phyloP scores from a whole-genome alignment of 1,140 invertebrate species.

The Leptoteleia sp. region DNA sequence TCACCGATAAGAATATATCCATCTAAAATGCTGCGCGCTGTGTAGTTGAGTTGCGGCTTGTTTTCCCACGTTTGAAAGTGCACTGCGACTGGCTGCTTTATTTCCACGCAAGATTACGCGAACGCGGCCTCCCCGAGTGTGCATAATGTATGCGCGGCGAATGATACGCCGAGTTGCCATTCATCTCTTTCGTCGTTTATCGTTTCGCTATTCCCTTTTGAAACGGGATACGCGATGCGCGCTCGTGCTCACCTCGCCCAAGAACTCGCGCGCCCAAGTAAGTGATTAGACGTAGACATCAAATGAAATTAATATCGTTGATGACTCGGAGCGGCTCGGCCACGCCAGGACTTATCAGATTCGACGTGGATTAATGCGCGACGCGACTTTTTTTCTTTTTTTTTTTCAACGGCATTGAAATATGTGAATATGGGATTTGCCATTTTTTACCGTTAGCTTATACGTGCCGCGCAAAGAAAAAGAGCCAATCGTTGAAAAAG shows the following conservation, averaged over 20 bases:
- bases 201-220: constrained; percentile 41
- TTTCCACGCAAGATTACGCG: constrained; percentile 46
- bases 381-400: constrained; percentile 9
- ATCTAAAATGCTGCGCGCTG: too few relatives aligned
- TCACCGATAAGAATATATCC: too few relatives aligned
- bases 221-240: constrained; percentile 28
- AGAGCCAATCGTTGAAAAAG: constrained; percentile 7
- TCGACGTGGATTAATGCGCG: constrained; percentile 43
- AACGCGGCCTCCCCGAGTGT: constrained; percentile 10
- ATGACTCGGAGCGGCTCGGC: constrained; percentile 30
- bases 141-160: constrained; percentile 39
- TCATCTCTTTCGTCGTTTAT: constrained; percentile 52
- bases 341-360: constrained; percentile 4
- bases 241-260: not conserved
- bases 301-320: constrained; percentile 59
- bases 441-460: constrained; percentile 17
- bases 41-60: too few relatives aligned
- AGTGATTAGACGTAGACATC: constrained; percentile 57
- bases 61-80: constrained; percentile 25
- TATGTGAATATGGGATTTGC: constrained; percentile 40
- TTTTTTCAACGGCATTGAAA: constrained; percentile 28
- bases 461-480: constrained; percentile 5
- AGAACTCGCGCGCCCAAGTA: constrained; percentile 22
- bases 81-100: constrained; percentile 7
- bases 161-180: constrained; percentile 30